Conservation (phyloP, 2,888 invertebrate species). For the Hypselothyrea guttata region DNA sequence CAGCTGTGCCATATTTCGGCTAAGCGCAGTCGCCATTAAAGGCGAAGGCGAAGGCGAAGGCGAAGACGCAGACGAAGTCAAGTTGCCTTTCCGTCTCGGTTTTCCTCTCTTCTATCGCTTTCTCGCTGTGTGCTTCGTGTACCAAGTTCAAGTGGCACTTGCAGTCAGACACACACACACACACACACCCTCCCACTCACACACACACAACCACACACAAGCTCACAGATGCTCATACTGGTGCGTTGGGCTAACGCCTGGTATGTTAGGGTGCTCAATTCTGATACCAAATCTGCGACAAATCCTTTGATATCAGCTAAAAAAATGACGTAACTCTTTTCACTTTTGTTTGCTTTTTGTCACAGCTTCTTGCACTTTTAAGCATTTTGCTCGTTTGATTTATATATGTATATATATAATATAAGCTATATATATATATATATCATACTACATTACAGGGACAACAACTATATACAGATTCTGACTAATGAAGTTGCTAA, state of each 20-base stretch:
- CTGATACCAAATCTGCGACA: conserved; percentile 82
- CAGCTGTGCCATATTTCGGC: conserved; percentile 49
- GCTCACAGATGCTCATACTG: conserved; percentile 1
- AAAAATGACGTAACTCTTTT: conserved; percentile 82
- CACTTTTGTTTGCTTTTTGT: conserved; percentile 65
- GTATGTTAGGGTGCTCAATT: conserved; percentile 78
- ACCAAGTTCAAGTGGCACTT: conserved; percentile 63
- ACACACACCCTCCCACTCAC: conserved; percentile 1
- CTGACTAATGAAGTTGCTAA: conserved; percentile 13
- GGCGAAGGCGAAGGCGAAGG: conserved; percentile 3
- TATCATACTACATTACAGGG: conserved; percentile 17
- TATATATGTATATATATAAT: conserved; percentile 5
- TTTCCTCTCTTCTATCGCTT: neutral
- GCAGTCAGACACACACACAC: conserved; percentile 17
- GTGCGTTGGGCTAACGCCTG: conserved; percentile 1
- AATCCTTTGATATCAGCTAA: conserved; percentile 82
- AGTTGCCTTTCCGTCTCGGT: neutral
- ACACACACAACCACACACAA: conserved; percentile 11
- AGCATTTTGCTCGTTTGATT: conserved; percentile 66
- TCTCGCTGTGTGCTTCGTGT: conserved; percentile 18
- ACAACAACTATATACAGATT: conserved; percentile 41
- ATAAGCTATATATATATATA: neutral
- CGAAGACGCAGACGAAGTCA: neutral
- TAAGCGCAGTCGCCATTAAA: conserved; percentile 44
- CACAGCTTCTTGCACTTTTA: conserved; percentile 37